Evolutionary conservation across 2,797 vertebrate species (phyloP), one percentile per base, ranked within the genome.

Genomic region (Myotis vivesi): DNA sequence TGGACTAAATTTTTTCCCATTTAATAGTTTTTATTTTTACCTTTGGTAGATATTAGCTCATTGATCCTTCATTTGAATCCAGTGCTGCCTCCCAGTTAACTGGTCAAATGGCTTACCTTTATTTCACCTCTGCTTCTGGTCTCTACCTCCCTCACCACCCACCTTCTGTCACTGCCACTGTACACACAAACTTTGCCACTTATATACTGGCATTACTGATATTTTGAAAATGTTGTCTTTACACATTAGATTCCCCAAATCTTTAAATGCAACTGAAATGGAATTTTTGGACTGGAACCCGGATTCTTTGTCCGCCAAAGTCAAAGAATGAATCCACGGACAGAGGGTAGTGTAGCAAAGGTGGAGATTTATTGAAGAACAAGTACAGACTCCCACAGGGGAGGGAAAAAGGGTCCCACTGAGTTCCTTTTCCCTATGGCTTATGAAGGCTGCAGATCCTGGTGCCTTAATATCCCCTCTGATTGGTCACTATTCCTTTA

Each of bases 21-120:
- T 41, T 85, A 38, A 51, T 69, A 33, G 36, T 66, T 92, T 53
- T 53, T 36, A 59, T 57, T 66, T 91, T 79, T 95, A 53, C 6
- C 11, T 68, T 87, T 28, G 2, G 25, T 87, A 19, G 17, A 33
- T 73, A 55, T 19, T 19, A 69, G 25, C 4, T 55, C 13, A n/a
- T 62, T 57, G 17, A 49, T 46, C 69, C 86, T 92, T 62, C 16
- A 33, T 76, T 57, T n/a, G 53, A 80, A 23, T 68, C 10, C 51
- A 3, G 6, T 36, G 1, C 25, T 41, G 41, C 25, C 19, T 79
- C 38, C 33, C 33, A 6, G 7, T 44, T 33, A 66, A 57, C 28
- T 20, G 73, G 51, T 41, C 44, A 49, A 38, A 19, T 71, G 4
- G 0, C n/a, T 89, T 66, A 11, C 1, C 3, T 30, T 25, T 64